Conservation (phyloP, 2,888 invertebrate genomes). For the Andrena hattorfiana region DNA sequence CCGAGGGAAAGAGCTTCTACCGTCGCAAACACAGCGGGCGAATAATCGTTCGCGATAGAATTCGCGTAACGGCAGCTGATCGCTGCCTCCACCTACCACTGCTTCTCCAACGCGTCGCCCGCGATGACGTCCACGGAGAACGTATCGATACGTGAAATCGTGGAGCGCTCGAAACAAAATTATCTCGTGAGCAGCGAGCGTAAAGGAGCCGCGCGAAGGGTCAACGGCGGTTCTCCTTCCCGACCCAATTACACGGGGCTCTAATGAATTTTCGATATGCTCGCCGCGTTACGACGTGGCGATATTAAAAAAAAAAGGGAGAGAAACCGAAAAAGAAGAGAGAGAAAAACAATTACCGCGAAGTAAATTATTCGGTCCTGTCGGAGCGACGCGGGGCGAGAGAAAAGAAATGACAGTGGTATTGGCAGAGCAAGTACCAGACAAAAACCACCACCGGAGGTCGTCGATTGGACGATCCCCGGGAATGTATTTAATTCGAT, state of each 20-base stretch:
- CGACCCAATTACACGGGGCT: slow-evolving; percentile 52
- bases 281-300: background rate
- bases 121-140: slow-evolving; percentile 16
- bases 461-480: slow-evolving; percentile 71
- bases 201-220: slow-evolving; percentile 30
- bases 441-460: slow-evolving; percentile 61
- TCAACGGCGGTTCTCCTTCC: slow-evolving; percentile 39
- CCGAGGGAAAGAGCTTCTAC: background rate
- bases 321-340: background rate
- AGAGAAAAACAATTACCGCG: slow-evolving; percentile 16
- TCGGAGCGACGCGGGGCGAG: slow-evolving; percentile 9
- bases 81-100: background rate
- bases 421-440: slow-evolving; percentile 43
- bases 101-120: background rate
- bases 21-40: background rate
- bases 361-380: slow-evolving; percentile 41
- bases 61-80: background rate
- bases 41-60: slow-evolving; percentile 31
- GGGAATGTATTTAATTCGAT: slow-evolving; percentile 82
- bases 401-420: slow-evolving; percentile 43
- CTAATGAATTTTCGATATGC: slow-evolving; percentile 60
- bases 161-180: slow-evolving; percentile 30
- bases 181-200: slow-evolving; percentile 13
- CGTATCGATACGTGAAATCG: slow-evolving; percentile 43
- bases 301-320: slow-evolving; percentile 1